phyloP scores from a whole-genome alignment of 2,888 invertebrate genomes.

The Thumatha senex region DNA sequence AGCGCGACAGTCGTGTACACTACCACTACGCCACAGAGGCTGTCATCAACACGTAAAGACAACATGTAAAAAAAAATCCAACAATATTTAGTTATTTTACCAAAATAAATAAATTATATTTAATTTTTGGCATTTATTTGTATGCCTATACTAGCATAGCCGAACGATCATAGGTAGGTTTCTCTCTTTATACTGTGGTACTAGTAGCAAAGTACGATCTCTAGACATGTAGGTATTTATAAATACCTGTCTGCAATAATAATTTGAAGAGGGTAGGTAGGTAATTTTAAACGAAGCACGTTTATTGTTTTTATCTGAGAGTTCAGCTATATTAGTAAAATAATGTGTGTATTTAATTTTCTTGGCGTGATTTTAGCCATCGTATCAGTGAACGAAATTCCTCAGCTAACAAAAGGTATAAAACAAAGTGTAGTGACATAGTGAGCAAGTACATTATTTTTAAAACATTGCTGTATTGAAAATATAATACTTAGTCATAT shows the following conservation, averaged over 20 bases:
- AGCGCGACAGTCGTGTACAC: too few relatives aligned
- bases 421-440: neutral
- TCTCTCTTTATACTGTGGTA: too few relatives aligned
- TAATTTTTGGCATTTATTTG: too few relatives aligned
- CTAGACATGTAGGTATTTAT: constrained; percentile 38
- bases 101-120: too few relatives aligned
- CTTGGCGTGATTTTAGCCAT: constrained; percentile 14
- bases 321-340: neutral
- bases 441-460: too few relatives aligned
- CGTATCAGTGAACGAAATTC: constrained; percentile 15
- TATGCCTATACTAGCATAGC: too few relatives aligned
- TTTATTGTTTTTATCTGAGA: neutral
- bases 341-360: constrained; percentile 32
- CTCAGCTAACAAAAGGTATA: constrained; percentile 21
- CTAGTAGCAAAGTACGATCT: constrained; percentile 27
- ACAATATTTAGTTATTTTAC: too few relatives aligned
- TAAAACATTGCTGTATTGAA: too few relatives aligned
- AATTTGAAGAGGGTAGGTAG: constrained; percentile 29
- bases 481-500: constrained; percentile 5
- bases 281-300: neutral
- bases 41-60: too few relatives aligned
- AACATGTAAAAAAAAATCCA: too few relatives aligned
- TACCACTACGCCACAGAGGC: too few relatives aligned
- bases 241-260: neutral
- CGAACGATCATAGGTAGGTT: too few relatives aligned